Conservation (phyloP, 2,888 invertebrate species). For the Trissolcus brochymenae region DNA sequence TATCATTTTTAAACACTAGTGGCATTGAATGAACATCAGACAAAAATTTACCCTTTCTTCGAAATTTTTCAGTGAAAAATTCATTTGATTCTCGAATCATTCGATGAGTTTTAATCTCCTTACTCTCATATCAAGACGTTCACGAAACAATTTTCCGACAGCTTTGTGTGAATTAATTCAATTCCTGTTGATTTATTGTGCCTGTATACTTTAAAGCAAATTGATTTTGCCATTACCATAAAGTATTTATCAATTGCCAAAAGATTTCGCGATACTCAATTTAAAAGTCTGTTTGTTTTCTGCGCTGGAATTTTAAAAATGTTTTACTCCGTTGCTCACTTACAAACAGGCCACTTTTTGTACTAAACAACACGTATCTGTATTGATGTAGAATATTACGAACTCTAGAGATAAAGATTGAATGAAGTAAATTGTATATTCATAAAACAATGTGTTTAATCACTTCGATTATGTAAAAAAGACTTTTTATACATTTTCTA, state of each 20-base stretch:
- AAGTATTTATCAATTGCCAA: neutral
- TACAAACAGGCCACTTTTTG: neutral
- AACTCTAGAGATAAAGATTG: too few species aligned
- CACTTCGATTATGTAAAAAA: neutral
- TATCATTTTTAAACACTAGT: too few species aligned
- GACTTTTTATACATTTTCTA: neutral
- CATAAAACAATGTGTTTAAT: too few species aligned
- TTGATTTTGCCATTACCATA: neutral
- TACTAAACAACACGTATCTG: neutral
- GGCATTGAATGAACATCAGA: too few species aligned
- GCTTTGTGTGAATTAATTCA: slow-evolving; percentile 5
- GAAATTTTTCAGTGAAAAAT: too few species aligned
- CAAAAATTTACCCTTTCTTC: too few species aligned
- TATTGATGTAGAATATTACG: neutral
- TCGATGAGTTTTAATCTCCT: too few species aligned
- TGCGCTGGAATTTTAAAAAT: neutral
- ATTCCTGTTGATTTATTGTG: neutral
- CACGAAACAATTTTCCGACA: neutral
- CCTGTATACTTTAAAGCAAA: neutral
- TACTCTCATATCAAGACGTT: neutral
- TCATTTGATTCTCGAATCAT: too few species aligned
- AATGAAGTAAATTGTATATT: neutral
- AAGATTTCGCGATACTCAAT: neutral
- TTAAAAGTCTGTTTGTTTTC: neutral
- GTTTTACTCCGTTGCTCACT: neutral